These are phyloP conservation scores for Cossypha dichroa DNA, from an alignment of 2,797 vertebrate species.

Conservation along the genomic window DNA sequence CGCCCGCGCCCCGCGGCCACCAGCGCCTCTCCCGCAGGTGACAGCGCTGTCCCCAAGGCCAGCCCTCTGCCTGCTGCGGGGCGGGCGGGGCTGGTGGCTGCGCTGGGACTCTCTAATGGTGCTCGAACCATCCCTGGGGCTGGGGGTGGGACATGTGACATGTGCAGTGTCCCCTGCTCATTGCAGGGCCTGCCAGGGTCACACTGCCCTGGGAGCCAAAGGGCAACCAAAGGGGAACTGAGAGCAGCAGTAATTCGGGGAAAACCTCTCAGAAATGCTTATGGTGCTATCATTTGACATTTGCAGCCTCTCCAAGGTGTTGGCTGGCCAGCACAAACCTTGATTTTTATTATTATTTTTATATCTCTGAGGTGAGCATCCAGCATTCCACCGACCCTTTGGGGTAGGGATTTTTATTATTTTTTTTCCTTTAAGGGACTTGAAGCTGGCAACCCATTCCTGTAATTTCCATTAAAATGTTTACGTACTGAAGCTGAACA, in stretches of 20 bases:
- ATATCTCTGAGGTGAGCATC: background rate
- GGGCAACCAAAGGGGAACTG: accelerated
- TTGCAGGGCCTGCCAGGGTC: accelerated
- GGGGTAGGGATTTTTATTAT: background rate
- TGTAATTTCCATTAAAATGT: background rate
- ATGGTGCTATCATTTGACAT: slow-evolving; percentile 65
- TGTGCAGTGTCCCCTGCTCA: background rate
- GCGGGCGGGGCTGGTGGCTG: no score
- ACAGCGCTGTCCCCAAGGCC: no score
- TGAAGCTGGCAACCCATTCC: background rate
- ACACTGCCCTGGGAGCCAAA: accelerated
- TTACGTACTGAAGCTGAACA: background rate
- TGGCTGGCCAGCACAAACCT: slow-evolving; percentile 66
- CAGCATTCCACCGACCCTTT: background rate
- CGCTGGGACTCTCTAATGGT: background rate
- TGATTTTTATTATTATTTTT: slow-evolving; percentile 49
- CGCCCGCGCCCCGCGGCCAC: slow-evolving; percentile 19
- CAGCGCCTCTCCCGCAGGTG: no score
- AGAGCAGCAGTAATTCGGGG: background rate
- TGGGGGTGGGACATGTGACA: background rate
- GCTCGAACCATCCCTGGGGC: background rate
- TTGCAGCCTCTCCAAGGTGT: background rate
- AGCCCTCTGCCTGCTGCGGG: no score
- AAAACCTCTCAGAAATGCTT: background rate
- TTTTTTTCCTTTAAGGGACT: background rate